Evolutionary conservation across 2,797 vertebrate species (phyloP).

Genomic region (Prunella strophiata): DNA sequence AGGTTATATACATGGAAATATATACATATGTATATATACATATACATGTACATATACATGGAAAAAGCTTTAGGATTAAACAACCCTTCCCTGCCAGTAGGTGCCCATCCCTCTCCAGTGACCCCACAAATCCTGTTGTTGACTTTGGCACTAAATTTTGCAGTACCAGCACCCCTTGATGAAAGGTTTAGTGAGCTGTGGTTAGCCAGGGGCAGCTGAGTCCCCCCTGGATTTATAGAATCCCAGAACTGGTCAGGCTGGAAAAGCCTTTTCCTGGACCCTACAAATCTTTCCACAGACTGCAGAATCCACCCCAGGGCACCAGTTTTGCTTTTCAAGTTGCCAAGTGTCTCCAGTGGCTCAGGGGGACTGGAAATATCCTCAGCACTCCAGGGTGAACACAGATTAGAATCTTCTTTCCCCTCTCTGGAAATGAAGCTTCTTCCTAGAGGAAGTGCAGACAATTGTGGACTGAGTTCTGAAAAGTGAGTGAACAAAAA

Average conservation of each 20-base stretch:
- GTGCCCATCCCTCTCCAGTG: neutral
- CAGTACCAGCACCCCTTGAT: neutral
- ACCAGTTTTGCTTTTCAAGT: neutral
- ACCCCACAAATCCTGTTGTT: neutral
- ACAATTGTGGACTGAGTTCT: neutral
- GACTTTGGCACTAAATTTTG: neutral
- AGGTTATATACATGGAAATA: neutral
- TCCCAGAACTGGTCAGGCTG: neutral
- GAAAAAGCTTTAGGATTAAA: neutral
- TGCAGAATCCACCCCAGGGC: neutral
- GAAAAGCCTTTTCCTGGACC: neutral
- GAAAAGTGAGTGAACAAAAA: neutral
- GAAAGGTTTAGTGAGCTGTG: neutral
- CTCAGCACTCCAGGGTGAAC: neutral
- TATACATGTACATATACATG: too few species aligned
- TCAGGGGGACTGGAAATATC: neutral
- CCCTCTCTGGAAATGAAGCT: neutral
- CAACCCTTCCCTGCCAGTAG: rapidly evolving
- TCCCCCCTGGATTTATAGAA: neutral
- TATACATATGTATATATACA: too few species aligned
- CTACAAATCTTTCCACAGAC: neutral
- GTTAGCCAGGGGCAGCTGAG: neutral
- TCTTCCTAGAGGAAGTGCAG: neutral
- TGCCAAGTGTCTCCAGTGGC: neutral
- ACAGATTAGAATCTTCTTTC: neutral